Evolutionary conservation across 2,888 invertebrate species (phyloP), one percentile per base, ranked within the genome.

Genomic region (Cancer borealis): DNA sequence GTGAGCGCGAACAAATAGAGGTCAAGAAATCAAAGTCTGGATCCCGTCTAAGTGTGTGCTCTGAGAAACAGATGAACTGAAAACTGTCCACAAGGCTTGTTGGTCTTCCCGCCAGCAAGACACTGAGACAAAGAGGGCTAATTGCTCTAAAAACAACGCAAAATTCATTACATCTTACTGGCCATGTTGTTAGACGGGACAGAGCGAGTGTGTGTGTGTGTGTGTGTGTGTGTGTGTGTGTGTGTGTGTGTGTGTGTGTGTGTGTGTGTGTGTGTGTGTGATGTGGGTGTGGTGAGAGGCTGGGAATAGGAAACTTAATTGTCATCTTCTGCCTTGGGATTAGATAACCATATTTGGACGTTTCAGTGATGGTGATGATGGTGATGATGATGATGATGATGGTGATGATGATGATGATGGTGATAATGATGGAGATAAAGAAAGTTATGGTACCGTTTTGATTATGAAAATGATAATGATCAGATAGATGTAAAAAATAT

Each of bases 121-220:
- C 95, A 95, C 93, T 92, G 90, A 92, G 92, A 95, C 95, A 95
- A 95, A 95, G 95, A 93, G 90, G 92, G 93, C 92, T 95, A 95
- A 95, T 95, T 95, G 95, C 95, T 95, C 95, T 95, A 92, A 95
- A 95, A 95, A 95, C 93, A 95, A 47, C 84, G 92, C 93, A 91
- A 94, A 94, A 94, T 93, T 93, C 93, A 93, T 93, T 93, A 93
- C 93, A 93, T 93, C 93, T 93, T 93, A 21, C 90, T 30, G 47
- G 49, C 66, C 21, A 88, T 90, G 93, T 93, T 93, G 93, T 93
- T 93, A 93, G 93, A 90, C 90, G 92, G 92, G 39, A 49, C 45
- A 39, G 45, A 91, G 88, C 84, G n/a, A 84, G 79, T 73, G 26
- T 66, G 88, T 54, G 88, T 39, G 84, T 30, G 54, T n/a, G 88